Conservation (phyloP, 1,140 invertebrate species). For the Drosophila bocqueti region DNA sequence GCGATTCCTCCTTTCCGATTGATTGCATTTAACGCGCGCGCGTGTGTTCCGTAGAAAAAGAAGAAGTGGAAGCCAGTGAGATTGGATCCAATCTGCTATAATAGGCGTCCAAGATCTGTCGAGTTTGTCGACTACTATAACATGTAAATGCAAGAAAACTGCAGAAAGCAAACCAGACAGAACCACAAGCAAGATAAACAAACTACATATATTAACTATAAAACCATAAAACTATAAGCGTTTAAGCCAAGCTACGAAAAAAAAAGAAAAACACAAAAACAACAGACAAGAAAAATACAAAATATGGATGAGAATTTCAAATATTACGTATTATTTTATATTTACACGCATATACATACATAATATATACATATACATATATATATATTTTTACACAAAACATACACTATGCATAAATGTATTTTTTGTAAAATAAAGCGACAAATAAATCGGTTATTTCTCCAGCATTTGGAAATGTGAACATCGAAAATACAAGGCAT, state of each 20-base stretch:
- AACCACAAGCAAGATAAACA: slow-evolving; percentile 20
- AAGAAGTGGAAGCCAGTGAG: slow-evolving; percentile 85
- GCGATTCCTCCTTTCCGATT: slow-evolving; percentile 52
- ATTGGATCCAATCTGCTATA: slow-evolving; percentile 84
- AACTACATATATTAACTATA: neutral
- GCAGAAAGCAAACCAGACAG: slow-evolving; percentile 17
- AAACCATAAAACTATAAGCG: slow-evolving; percentile 26
- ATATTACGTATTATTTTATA: slow-evolving; percentile 77
- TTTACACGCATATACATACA: slow-evolving; percentile 71
- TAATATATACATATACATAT: slow-evolving; percentile 66
- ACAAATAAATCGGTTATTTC: slow-evolving; percentile 25
- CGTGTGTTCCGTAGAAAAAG: slow-evolving; percentile 75
- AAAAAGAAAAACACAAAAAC: slow-evolving; percentile 21
- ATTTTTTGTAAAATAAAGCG: slow-evolving; percentile 77
- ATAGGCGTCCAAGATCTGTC: slow-evolving; percentile 78
- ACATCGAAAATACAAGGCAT: neutral
- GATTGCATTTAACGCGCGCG: slow-evolving; percentile 53
- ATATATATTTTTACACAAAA: slow-evolving; percentile 78
- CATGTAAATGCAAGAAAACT: slow-evolving; percentile 62
- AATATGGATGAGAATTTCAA: slow-evolving; percentile 46
- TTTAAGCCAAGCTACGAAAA: slow-evolving; percentile 56
- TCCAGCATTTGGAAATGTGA: slow-evolving; percentile 4
- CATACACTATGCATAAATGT: slow-evolving; percentile 66
- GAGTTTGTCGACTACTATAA: slow-evolving; percentile 84
- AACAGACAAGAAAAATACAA: slow-evolving; percentile 33